phyloP scores from a whole-genome alignment of 2,888 invertebrate species.

The Drepanosiphum platanoidis region DNA sequence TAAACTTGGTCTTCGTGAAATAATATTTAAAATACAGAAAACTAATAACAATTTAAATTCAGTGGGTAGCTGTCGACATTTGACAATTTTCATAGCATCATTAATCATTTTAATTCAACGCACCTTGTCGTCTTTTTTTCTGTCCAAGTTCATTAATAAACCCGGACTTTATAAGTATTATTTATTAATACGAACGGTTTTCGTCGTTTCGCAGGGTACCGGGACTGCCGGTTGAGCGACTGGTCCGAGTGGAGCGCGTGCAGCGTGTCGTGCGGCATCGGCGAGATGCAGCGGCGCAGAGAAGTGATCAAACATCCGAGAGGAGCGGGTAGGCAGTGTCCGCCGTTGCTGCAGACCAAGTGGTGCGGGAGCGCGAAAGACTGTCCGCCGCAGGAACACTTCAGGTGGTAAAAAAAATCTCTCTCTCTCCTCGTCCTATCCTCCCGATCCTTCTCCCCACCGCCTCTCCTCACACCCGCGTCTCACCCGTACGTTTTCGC shows the following conservation, averaged over 20 bases:
- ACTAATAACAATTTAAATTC: too few species aligned
- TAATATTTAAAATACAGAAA: too few species aligned
- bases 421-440: background rate
- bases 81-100: too few species aligned
- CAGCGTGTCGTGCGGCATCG: slow-evolving; percentile 89
- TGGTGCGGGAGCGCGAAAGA: slow-evolving; percentile 86
- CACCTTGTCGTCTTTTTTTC: too few species aligned
- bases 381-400: slow-evolving; percentile 73
- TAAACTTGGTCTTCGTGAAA: too few species aligned
- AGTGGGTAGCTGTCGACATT: too few species aligned
- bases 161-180: too few species aligned
- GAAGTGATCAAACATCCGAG: slow-evolving; percentile 80
- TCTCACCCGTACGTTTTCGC: too few species aligned
- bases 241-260: slow-evolving; percentile 91
- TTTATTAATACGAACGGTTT: background rate
- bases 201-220: slow-evolving; percentile 64
- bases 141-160: too few species aligned
- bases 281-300: slow-evolving; percentile 83
- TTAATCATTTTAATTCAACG: too few species aligned
- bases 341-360: slow-evolving; percentile 83
- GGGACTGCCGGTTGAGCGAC: slow-evolving; percentile 85
- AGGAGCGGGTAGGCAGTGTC: slow-evolving; percentile 84
- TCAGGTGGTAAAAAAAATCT: slow-evolving; percentile 71
- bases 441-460: background rate
- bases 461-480: background rate